Percentiles rank a stretch among this genome's conserved stretches.
These are phyloP conservation scores for Glyptemys insculpta DNA, from an alignment of 2,797 vertebrate species.

Conservation along the genomic window DNA sequence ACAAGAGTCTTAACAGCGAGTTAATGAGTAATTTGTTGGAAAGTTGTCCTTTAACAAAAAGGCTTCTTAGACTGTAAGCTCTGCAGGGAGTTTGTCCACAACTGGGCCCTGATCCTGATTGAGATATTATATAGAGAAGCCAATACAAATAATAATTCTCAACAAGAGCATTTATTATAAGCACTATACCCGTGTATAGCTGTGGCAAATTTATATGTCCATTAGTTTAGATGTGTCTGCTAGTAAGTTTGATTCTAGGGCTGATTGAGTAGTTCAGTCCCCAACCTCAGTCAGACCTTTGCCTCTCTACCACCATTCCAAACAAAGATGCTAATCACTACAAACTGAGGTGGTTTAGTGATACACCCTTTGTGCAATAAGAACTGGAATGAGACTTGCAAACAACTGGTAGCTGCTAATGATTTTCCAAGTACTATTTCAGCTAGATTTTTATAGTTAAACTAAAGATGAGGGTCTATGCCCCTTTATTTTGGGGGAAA, in stretches of 20 bases:
- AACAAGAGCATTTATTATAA: not conserved
- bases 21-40: not conserved
- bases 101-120: not conserved
- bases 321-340: not conserved
- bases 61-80: not conserved
- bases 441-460: not conserved
- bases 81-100: not conserved
- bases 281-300: not conserved
- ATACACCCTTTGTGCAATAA: not conserved
- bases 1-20: not conserved
- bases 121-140: not conserved
- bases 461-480: not conserved
- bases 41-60: not conserved
- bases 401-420: not conserved
- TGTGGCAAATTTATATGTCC: not conserved
- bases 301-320: not conserved
- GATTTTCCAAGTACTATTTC: not conserved
- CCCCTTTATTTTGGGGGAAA: not conserved
- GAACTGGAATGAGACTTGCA: not conserved
- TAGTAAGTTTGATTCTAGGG: not conserved
- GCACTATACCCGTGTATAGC: not conserved
- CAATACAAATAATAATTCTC: not conserved
- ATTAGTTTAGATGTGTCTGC: not conserved
- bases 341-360: not conserved
- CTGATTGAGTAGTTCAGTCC: not conserved